Evolutionary conservation across 2,888 invertebrate genomes (phyloP).

Genomic region (Hedya salicella): DNA sequence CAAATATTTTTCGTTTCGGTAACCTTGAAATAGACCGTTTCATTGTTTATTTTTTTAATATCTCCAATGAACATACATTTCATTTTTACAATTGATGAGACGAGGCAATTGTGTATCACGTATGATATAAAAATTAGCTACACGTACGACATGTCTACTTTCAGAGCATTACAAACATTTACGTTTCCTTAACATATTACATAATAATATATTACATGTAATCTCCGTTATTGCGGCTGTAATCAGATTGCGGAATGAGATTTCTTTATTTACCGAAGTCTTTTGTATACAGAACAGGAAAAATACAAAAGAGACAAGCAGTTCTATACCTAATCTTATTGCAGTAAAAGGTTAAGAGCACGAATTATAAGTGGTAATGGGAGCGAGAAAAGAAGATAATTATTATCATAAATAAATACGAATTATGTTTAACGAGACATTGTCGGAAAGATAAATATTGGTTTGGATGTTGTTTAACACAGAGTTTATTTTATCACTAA

Average conservation of each 20-base stretch:
- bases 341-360: not conserved
- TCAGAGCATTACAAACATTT: not conserved
- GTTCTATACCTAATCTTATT: not conserved
- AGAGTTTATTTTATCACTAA: not conserved
- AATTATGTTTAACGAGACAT: slow-evolving; percentile 6
- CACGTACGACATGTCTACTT: not conserved
- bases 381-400: slow-evolving; percentile 11
- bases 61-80: too few species aligned
- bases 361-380: not conserved
- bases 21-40: too few species aligned
- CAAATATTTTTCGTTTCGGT: too few species aligned
- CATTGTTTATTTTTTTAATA: too few species aligned
- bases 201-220: slow-evolving; percentile 8
- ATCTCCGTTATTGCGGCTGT: slow-evolving; percentile 21
- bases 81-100: too few species aligned
- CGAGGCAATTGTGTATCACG: not conserved
- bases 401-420: slow-evolving; percentile 28
- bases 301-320: not conserved
- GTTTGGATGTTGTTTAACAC: not conserved
- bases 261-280: slow-evolving; percentile 24
- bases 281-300: not conserved
- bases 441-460: slow-evolving; percentile 2
- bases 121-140: not conserved
- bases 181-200: slow-evolving; percentile 5
- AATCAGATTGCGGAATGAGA: slow-evolving; percentile 25